Evolutionary conservation across 2,113 vertebrate species (phyloP).

Genomic region (Dascyllus trimaculatus): DNA sequence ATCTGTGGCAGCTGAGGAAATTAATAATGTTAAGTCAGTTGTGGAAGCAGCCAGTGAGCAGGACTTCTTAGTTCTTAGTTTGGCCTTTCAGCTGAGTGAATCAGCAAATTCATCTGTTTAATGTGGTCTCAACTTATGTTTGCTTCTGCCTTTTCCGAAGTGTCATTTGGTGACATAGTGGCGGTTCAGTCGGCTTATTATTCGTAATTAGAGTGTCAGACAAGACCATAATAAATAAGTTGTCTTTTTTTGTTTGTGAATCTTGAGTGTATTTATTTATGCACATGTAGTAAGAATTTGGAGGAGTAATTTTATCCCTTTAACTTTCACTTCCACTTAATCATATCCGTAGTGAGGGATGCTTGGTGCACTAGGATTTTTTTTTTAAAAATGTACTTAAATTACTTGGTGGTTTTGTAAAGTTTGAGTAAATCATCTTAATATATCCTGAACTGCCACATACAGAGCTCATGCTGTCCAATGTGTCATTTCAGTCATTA

Average conservation of each 20-base stretch:
- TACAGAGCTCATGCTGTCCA: not conserved
- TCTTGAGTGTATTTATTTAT: no score
- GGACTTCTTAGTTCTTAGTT: no score
- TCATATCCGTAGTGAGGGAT: not conserved
- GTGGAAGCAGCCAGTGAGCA: not conserved
- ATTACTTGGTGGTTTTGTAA: no score
- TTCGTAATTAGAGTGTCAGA: no score
- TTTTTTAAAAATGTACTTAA: no score
- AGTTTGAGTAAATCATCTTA: not conserved
- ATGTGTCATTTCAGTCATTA: not conserved
- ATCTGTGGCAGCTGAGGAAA: not conserved
- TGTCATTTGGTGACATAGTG: no score
- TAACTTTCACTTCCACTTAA: constrained; percentile 2
- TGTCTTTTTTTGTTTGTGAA: no score
- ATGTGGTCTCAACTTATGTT: not conserved
- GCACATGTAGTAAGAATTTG: not conserved
- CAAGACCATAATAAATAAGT: not conserved
- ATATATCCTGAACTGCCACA: not conserved
- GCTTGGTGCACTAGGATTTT: no score
- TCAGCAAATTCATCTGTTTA: not conserved
- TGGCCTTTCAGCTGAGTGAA: no score
- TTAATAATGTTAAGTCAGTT: not conserved
- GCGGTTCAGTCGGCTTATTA: no score
- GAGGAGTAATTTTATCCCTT: not conserved
- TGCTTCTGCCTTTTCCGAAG: not conserved